Evolutionary conservation across 2,888 invertebrate species (phyloP).

Genomic region (Periphyllus acericola): DNA sequence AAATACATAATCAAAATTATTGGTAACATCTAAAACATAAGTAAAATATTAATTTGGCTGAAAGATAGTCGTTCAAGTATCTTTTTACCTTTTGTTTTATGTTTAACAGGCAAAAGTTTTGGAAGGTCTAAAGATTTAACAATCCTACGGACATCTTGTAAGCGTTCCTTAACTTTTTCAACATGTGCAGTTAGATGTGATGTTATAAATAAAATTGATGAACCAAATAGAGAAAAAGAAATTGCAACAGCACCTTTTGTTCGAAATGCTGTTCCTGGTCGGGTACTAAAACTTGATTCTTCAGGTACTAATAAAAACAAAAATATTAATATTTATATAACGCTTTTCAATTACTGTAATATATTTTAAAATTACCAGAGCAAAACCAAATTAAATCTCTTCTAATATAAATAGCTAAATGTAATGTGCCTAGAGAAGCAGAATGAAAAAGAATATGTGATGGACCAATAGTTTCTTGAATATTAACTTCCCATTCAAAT

Average conservation of each 20-base stretch:
- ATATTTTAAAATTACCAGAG: constrained; percentile 71
- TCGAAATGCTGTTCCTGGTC: constrained; percentile 88
- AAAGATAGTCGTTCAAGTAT: not conserved
- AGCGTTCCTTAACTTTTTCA: constrained; percentile 85
- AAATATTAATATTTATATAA: not conserved
- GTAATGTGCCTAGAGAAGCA: constrained; percentile 83
- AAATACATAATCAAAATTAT: constrained; percentile 92
- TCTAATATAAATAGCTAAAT: constrained; percentile 86
- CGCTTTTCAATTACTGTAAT: not conserved
- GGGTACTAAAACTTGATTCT: constrained; percentile 85
- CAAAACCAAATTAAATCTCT: constrained; percentile 96
- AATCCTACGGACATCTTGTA: constrained; percentile 86
- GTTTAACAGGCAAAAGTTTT: constrained; percentile 78
- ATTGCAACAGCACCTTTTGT: constrained; percentile 97
- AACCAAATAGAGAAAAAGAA: constrained; percentile 92
- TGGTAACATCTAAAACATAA: constrained; percentile 80
- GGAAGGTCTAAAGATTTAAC: constrained; percentile 84
- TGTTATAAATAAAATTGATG: constrained; percentile 93
- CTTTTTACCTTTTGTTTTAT: constrained; percentile 75
- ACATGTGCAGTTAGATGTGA: constrained; percentile 92
- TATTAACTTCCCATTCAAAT: constrained; percentile 86
- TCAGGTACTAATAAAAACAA: constrained; percentile 74
- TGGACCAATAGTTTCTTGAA: constrained; percentile 94
- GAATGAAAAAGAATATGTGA: constrained; percentile 92
- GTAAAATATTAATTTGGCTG: not conserved